phyloP scores from a whole-genome alignment of 2,888 invertebrate species.

The Gastrophysa polygoni region DNA sequence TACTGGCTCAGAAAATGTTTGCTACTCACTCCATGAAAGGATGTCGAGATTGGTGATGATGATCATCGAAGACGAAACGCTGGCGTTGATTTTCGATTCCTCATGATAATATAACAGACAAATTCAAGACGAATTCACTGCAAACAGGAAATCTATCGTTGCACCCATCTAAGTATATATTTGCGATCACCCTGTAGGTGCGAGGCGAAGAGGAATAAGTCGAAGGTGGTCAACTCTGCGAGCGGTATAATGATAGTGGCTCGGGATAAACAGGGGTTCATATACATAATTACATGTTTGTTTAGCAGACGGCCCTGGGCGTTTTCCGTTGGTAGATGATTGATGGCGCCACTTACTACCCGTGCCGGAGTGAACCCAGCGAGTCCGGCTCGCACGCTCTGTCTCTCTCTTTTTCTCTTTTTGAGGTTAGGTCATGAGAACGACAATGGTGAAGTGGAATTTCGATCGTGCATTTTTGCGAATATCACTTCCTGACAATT shows the following conservation, averaged over 20 bases:
- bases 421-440: background rate
- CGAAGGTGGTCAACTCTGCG: slow-evolving; percentile 44
- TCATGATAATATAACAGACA: no score
- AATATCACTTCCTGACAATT: no score
- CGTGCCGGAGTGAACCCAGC: slow-evolving; percentile 30
- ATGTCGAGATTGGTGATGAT: no score
- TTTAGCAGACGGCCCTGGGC: slow-evolving; percentile 60
- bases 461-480: no score
- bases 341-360: slow-evolving; percentile 58
- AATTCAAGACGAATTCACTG: no score
- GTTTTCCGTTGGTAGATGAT: slow-evolving; percentile 57
- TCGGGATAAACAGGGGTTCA: slow-evolving; percentile 59
- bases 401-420: background rate
- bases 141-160: no score
- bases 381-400: background rate
- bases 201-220: slow-evolving; percentile 24
- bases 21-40: no score
- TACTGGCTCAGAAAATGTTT: no score
- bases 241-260: slow-evolving; percentile 55
- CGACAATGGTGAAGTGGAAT: no score
- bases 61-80: no score
- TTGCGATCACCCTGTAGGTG: background rate
- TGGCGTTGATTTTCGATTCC: no score
- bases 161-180: background rate
- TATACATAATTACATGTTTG: slow-evolving; percentile 61